Evolutionary conservation across 1,140 invertebrate genomes (phyloP), one percentile per base, ranked within the genome.

Genomic region (Condylostylus longicornis): DNA sequence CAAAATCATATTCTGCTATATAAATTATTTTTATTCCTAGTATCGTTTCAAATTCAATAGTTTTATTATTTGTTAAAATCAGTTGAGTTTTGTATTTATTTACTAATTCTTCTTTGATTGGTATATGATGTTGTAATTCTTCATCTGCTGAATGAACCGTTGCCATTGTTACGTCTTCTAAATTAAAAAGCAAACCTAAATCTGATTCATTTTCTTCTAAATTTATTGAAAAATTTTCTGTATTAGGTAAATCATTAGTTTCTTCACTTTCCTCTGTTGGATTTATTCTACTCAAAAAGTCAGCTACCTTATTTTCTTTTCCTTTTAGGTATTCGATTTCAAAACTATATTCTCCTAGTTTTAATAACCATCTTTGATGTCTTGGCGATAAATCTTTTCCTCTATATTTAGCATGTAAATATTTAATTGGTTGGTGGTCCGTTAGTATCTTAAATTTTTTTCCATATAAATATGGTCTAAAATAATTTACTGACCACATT

Each of bases 371-470:
- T 14, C 41, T 2, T 19, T 43, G 31, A 18, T 33, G 33, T n/a
- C 37, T 18, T 4, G 37, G 33, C 31, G 23, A 36, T 6, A 39
- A 17, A 20, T 39, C 32, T 33, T 38, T 43, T 17, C 28, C 33
- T 17, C 21, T 20, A 13, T 33, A 31, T 40, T 43, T 43, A 14
- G 38, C 21, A 30, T 36, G 28, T 0, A 73, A 44, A 62, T 64
- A 72, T 30, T 43, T 49, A 2, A 72, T 39, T 0, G 64, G 48
- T 45, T 64, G 63, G 38, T 72, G 68, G 42, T 73, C 66, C 1
- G 62, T 67, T 22, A 53, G 33, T 3, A 68, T 51, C 0, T 32
- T 53, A 35, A 70, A 53, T 41, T 33, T 36, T 8, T 25, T 43
- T 8, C 59, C 61, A 33, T 63, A 56, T 12, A 62, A 42, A 33